These are phyloP conservation scores for Parasteatoda lunata DNA, from an alignment of 2,888 invertebrate species.

Conservation along the genomic window DNA sequence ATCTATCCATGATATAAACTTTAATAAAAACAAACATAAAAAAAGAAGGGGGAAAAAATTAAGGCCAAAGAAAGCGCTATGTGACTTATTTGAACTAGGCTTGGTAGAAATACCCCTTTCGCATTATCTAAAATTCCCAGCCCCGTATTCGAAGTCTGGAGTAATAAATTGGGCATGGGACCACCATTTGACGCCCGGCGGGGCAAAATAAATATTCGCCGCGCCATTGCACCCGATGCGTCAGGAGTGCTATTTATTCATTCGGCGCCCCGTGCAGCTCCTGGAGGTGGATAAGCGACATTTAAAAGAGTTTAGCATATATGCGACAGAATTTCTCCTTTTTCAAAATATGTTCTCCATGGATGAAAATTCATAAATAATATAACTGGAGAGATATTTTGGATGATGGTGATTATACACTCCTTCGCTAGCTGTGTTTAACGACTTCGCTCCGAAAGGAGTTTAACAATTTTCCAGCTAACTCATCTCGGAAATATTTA, in stretches of 20 bases:
- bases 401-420: background rate
- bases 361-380: slow-evolving; percentile 30
- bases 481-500: too few species aligned
- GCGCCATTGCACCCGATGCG: slow-evolving; percentile 52
- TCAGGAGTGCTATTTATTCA: slow-evolving; percentile 50
- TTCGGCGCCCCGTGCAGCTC: slow-evolving; percentile 21
- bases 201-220: slow-evolving; percentile 58
- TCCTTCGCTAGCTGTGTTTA: background rate
- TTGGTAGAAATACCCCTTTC: slow-evolving; percentile 25
- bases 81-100: slow-evolving; percentile 43
- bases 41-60: slow-evolving; percentile 8
- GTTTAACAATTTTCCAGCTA: too few species aligned
- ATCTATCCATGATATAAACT: too few species aligned
- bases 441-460: background rate
- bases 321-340: slow-evolving; percentile 7
- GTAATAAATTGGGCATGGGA: slow-evolving; percentile 60
- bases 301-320: slow-evolving; percentile 54
- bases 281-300: slow-evolving; percentile 25
- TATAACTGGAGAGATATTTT: background rate
- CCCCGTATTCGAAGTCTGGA: background rate
- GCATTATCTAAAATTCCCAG: slow-evolving; percentile 64
- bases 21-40: slow-evolving; percentile 19
- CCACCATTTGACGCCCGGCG: slow-evolving; percentile 42
- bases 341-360: background rate
- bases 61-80: background rate